Evolutionary conservation across 2,797 vertebrate genomes (phyloP).

Genomic region (Pseudochromis fuscus): DNA sequence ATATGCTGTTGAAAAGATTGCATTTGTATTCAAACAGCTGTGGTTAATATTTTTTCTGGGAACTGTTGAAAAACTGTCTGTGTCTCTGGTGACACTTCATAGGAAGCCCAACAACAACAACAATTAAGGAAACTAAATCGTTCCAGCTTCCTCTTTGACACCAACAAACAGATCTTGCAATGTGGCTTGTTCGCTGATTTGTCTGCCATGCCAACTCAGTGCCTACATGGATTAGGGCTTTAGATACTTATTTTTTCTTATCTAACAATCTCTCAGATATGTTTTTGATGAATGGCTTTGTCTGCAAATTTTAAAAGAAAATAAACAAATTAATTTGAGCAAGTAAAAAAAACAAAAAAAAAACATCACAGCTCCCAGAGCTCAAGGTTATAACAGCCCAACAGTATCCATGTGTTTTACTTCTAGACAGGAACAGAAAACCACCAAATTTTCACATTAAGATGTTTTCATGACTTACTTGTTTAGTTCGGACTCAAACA

Average conservation of each 20-base stretch:
- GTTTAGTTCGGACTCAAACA: constrained; percentile 8
- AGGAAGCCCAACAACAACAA: background rate
- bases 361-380: background rate
- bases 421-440: background rate
- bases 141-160: background rate
- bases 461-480: background rate
- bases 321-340: no score
- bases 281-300: background rate
- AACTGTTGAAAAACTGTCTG: background rate
- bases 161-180: background rate
- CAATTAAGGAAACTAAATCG: background rate
- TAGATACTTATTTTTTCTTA: background rate
- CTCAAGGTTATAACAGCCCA: constrained; percentile 3
- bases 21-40: background rate
- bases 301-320: no score
- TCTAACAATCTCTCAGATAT: background rate
- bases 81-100: background rate
- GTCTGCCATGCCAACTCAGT: background rate
- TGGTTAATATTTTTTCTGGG: background rate
- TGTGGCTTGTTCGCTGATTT: background rate
- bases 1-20: background rate
- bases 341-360: no score
- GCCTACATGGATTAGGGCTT: background rate
- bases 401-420: background rate
- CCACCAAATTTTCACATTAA: background rate